Base-by-base conservation (phyloP, 2,888 invertebrate genomes). In the Eupithecia insigniata region DNA sequence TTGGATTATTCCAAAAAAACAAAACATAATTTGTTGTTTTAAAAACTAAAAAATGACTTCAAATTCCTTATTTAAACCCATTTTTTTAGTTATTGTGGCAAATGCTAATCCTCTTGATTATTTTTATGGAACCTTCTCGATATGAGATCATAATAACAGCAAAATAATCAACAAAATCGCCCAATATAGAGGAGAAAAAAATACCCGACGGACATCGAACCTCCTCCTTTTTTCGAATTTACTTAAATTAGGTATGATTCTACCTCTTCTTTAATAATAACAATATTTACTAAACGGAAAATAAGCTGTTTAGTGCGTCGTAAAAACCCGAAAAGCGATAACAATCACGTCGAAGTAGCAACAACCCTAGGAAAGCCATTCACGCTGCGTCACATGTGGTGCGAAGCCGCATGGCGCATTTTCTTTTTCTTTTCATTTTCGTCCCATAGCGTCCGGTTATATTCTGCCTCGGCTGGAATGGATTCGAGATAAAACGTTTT, bases 401-500 rank as follows among this genome's bases (percentile, higher is more conserved):
- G 82, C 76, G 79, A 83, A 83, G 64, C 84, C 80, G 81, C 84
- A 82, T 83, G 82, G 80, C 76, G 81, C 26, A 79, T 83, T 86
- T 85, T 81, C 76, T 81, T 82, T 84, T 84, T 80, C 81, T 80
- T 83, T 39, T 55, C 8, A 14, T 32, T 74, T 76, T 70, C 70
- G 74, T 70, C 68, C 60, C 70, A 68, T 71, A 36, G 55, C 72
- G 69, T 73, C 69, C 67, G 62, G 10, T 62, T 34, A 32, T 62
- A 62, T 34, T 34, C 34, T 34, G 62, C 34, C 30, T 60, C 60
- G 28, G 8, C 80, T 79, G 72, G 70, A 74, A 72, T 71, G 78
- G 78, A 72, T 70, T 72, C 78, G 78, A 87, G 87, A 89, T 90
- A 87, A 89, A 89, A 90, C 84, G 84, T 84, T 88, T 87, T 89